Percentiles rank a stretch among this genome's conserved stretches.
Evolutionary conservation across 2,113 vertebrate species (phyloP).

Genomic region (Nibea albiflora): DNA sequence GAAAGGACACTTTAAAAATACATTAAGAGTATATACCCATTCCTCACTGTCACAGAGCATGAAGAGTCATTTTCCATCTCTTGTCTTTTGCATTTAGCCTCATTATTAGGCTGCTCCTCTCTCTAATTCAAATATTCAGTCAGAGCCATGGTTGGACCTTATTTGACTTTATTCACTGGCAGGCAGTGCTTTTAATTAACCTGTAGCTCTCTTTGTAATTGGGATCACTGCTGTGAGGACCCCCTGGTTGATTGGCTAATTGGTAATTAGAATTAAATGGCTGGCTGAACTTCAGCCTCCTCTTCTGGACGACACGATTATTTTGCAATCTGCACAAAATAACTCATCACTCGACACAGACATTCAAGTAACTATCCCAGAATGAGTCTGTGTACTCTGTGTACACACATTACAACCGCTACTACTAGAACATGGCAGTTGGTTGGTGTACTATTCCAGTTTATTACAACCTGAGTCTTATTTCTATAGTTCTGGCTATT

Average conservation of each 20-base stretch:
- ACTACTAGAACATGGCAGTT: not conserved
- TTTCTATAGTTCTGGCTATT: slow-evolving; percentile 1
- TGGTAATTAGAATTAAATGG: slow-evolving; percentile 76
- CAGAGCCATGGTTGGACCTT: slow-evolving; percentile 1
- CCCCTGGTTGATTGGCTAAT: slow-evolving; percentile 67
- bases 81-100: slow-evolving; percentile 4
- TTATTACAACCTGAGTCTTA: not conserved
- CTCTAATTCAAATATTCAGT: slow-evolving; percentile 10
- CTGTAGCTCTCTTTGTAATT: slow-evolving; percentile 58
- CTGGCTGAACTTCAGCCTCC: slow-evolving; percentile 46
- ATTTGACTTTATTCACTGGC: slow-evolving; percentile 31
- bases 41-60: not conserved
- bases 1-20: too few relatives aligned
- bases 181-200: slow-evolving; percentile 68
- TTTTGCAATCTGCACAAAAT: slow-evolving; percentile 22
- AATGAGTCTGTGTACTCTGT: slow-evolving; percentile 1
- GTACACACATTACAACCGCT: not conserved
- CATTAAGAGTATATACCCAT: too few relatives aligned
- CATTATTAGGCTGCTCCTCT: not conserved
- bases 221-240: slow-evolving; percentile 33
- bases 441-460: not conserved
- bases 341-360: not conserved
- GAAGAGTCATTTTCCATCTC: not conserved
- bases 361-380: not conserved
- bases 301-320: slow-evolving; percentile 18